These are phyloP conservation scores for Syrphus vitripennis DNA, from an alignment of 2,888 invertebrate species.

Conservation along the genomic window DNA sequence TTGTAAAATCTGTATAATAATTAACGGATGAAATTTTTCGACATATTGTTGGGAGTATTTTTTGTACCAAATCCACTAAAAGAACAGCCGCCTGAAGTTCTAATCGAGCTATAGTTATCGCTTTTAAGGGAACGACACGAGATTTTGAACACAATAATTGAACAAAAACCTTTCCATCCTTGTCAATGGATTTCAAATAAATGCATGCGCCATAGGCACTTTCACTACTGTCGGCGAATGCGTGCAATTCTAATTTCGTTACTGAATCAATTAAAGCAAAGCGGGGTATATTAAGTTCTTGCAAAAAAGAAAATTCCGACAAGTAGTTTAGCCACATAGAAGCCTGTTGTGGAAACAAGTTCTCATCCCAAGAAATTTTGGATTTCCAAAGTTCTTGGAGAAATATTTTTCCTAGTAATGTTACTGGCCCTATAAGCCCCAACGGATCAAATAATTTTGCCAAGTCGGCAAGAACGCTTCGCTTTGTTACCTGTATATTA, in stretches of 20 bases:
- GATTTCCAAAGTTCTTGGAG: too few relatives aligned
- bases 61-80: not conserved
- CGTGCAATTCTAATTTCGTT: not conserved
- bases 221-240: not conserved
- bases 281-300: not conserved
- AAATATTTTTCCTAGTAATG: too few relatives aligned
- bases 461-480: too few relatives aligned
- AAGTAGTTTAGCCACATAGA: not conserved
- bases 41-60: not conserved
- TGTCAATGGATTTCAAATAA: too few relatives aligned
- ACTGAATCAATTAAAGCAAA: not conserved
- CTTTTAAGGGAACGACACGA: too few relatives aligned
- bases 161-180: too few relatives aligned
- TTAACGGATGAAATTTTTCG: not conserved
- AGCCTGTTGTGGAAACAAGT: not conserved
- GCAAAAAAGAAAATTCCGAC: not conserved
- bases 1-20: constrained; percentile 14
- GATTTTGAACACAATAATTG: not conserved
- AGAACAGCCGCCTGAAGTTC: too few relatives aligned
- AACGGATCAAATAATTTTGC: too few relatives aligned
- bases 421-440: too few relatives aligned
- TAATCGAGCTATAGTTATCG: too few relatives aligned
- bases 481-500: too few relatives aligned
- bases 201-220: not conserved
- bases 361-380: too few relatives aligned